Conservation (phyloP, 2,888 invertebrate genomes). For the Tipula lateralis region DNA sequence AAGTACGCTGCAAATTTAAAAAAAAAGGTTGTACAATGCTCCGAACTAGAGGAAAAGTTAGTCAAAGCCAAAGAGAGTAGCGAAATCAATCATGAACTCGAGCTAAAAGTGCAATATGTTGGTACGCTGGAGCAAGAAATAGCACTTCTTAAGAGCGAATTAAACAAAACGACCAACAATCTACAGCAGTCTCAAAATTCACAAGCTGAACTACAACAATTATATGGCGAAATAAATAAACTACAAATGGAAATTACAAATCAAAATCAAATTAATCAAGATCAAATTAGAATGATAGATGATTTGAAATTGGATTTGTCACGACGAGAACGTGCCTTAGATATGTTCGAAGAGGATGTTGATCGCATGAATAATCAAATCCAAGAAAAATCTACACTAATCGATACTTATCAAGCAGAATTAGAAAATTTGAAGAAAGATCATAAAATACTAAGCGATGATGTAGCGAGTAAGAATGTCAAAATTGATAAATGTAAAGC, state of each 20-base stretch:
- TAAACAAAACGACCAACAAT: not conserved
- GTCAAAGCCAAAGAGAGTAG: slow-evolving; percentile 36
- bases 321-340: slow-evolving; percentile 26
- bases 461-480: slow-evolving; percentile 52
- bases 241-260: not conserved
- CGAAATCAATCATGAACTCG: not conserved
- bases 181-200: not conserved
- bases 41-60: slow-evolving; percentile 59
- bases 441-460: slow-evolving; percentile 50
- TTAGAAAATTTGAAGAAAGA: slow-evolving; percentile 40
- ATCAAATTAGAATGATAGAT: not conserved
- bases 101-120: slow-evolving; percentile 4
- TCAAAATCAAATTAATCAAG: not conserved
- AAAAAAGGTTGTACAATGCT: slow-evolving; percentile 62
- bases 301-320: not conserved
- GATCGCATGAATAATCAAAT: slow-evolving; percentile 31
- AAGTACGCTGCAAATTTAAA: slow-evolving; percentile 72
- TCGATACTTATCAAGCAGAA: slow-evolving; percentile 26
- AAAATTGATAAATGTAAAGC: slow-evolving; percentile 53
- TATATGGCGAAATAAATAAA: not conserved
- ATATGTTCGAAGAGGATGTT: slow-evolving; percentile 34
- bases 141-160: not conserved
- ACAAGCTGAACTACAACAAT: not conserved
- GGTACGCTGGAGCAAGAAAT: not conserved
- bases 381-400: not conserved